A percentile compares a stretch with the other conserved stretches of the same genome.
Evolutionary conservation across 2,797 vertebrate genomes (phyloP).

Genomic region (Pseudochaenichthys georgianus): DNA sequence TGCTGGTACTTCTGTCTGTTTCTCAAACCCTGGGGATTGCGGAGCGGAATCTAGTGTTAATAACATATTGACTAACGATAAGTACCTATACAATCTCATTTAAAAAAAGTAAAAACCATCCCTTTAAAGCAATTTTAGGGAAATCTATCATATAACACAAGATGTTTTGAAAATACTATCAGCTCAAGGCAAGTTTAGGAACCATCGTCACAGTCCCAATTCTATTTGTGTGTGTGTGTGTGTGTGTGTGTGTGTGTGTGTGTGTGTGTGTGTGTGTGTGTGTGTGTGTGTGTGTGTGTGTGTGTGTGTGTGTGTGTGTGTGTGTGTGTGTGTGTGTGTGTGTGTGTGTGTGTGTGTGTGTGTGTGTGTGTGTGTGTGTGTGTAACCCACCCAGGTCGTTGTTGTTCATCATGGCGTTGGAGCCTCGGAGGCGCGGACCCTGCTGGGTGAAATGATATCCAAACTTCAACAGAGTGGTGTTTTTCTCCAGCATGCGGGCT

Average conservation of each 20-base stretch:
- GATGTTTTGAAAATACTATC: constrained; percentile 10
- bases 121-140: background rate
- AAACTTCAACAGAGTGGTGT: constrained; percentile 93
- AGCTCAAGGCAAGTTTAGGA: background rate
- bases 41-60: no score
- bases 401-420: constrained; percentile 99
- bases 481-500: constrained; percentile 97
- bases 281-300: no score
- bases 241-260: background rate
- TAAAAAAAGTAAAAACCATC: no score
- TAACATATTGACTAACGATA: no score
- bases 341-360: constrained; percentile 3
- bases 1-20: no score
- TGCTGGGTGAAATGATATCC: constrained; percentile 99
- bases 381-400: constrained; percentile 94
- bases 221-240: constrained; percentile 1
- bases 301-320: no score
- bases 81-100: no score
- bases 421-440: constrained; percentile 94
- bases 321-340: background rate
- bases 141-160: constrained; percentile 11
- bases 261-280: background rate
- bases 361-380: constrained; percentile 20
- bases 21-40: no score
- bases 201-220: background rate